Evolutionary conservation across 2,888 invertebrate species (phyloP), one percentile per base, ranked within the genome.

Genomic region (Cremastobaeus sp.): DNA sequence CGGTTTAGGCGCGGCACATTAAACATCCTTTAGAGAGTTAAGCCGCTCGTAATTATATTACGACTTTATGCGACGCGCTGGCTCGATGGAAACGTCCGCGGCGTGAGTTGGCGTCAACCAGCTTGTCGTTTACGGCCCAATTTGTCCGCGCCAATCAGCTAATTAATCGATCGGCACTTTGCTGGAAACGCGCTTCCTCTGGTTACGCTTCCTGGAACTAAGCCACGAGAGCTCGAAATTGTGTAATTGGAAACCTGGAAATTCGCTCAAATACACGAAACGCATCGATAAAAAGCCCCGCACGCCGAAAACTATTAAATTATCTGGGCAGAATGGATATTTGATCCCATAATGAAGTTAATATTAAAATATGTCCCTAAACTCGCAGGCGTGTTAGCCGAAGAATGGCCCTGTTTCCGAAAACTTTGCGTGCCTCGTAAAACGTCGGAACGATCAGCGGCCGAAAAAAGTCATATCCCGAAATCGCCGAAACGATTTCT

Each of bases 1-100:
- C 77, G 79, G 78, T 79, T 76, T 81, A 86, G 87, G 87, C 81
- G 87, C 84, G 87, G 86, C 87, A 84, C 82, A 76, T 85, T 85
- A 86, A 87, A 87, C 86, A 87, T 87, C 87, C 86, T 82, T 82
- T 83, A 76, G 79, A 79, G 77, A 80, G 78, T 78, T 80, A 70
- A 78, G 78, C 80, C 79, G 78, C 79, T 77, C 70, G 71, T 73
- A 74, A 75, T 75, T 74, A 76, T 76, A 81, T 79, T 78, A 78
- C 77, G 76, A 75, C 73, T 78, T 76, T 77, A 76, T 75, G 73
- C 64, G 52, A 74, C 74, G 52, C 32, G 28, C 35, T 74, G 68
- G 37, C 45, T 41, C 62, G 50, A 76, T 72, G 70, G 65, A 69
- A 60, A 50, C 35, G 50, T 57, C 57, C 47, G 11, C 15, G 32